These are phyloP conservation scores for Vultur gryphus DNA, from an alignment of 2,797 vertebrate species.

Conservation along the genomic window DNA sequence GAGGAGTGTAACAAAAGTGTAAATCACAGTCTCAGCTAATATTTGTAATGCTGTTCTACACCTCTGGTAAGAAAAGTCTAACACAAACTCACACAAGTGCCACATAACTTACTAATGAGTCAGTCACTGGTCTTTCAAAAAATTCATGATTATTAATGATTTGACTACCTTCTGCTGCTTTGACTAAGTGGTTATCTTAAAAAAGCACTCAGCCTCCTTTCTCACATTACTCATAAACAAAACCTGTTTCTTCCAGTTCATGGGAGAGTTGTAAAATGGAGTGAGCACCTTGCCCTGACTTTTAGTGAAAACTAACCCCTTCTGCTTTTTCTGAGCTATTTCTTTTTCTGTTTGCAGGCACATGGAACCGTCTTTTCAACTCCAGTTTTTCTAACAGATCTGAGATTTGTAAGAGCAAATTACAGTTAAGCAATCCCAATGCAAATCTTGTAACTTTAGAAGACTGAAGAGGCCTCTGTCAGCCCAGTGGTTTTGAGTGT, in stretches of 20 bases:
- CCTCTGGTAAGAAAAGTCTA: neutral
- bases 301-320: neutral
- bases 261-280: neutral
- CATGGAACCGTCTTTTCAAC: neutral
- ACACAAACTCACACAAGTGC: neutral
- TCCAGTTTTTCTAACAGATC: neutral
- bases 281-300: neutral
- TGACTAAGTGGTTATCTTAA: constrained; percentile 30
- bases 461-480: neutral
- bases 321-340: neutral
- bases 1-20: neutral
- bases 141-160: neutral
- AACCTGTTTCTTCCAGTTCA: constrained; percentile 7
- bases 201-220: constrained; percentile 44
- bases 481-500: neutral
- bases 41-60: neutral
- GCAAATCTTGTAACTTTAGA: neutral
- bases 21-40: neutral
- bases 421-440: neutral
- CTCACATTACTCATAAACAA: constrained; percentile 38
- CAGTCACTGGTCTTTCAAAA: constrained; percentile 33
- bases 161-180: constrained; percentile 27
- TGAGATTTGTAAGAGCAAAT: neutral
- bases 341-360: neutral
- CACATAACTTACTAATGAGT: constrained; percentile 3